Evolutionary conservation across 1,140 invertebrate species (phyloP), one percentile per base, ranked within the genome.

Genomic region (Macrocentrus cingulum): DNA sequence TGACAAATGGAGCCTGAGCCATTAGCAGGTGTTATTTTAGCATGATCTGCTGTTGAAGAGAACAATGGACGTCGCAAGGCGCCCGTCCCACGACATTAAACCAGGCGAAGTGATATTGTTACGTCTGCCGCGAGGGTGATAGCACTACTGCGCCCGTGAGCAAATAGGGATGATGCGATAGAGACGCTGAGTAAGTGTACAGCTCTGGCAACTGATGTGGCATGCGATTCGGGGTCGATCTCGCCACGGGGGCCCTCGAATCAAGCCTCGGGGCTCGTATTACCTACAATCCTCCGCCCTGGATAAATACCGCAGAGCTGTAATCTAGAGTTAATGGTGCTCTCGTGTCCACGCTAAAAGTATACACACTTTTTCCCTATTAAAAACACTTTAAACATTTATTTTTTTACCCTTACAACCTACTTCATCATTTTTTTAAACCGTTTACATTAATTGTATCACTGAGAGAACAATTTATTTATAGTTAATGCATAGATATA

Each of bases 301-400:
- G 61, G 62, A 65, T 70, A 72, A 72, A 71, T 67, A 72, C 65
- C 68, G 59, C 61, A 66, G 59, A 62, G 64, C 60, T 70, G 69
- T 72, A 72, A 72, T 72, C 70, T 69, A 70, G 68, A 70, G 69
- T 72, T 72, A 72, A 71, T 72, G 70, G 69, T 69, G 60, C 67
- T 71, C 56, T 56, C 60, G 36, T 50, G 41, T 8, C 13, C 6
- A 49, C 8, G 36, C n/a, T 34, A 16, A 49, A 42, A 42, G 18
- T 16, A 42, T 4, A 16, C 20, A 42, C 4, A 4, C 4, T 29
- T 5, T 29, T 29, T n/a, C n/a, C n/a, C n/a, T n/a, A n/a, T 29
- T 29, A 9, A 29, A 9, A 9, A 29, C 25, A 29, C 25, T 29
- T 29, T 29, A 29, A 29, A n/a, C n/a, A n/a, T n/a, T n/a, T n/a